A percentile compares a stretch with the other conserved stretches of the same genome.
Evolutionary conservation across 2,113 vertebrate species (phyloP).

Genomic region (Alaudala cheleensis): DNA sequence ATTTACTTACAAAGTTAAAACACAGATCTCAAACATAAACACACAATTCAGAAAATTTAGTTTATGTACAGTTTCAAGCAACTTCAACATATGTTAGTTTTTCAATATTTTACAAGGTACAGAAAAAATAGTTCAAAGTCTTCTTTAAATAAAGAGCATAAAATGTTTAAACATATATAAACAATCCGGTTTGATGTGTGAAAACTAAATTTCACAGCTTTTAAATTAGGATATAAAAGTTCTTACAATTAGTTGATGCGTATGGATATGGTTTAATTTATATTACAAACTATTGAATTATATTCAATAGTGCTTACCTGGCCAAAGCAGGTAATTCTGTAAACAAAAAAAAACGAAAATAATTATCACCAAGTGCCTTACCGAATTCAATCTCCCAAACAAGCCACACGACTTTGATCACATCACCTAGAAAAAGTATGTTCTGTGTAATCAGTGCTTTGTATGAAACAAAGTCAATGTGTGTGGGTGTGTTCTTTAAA

Average conservation of each 20-base stretch:
- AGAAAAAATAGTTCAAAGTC: constrained; percentile 93
- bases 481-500: constrained; percentile 61
- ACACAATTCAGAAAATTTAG: constrained; percentile 93
- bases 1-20: constrained; percentile 99
- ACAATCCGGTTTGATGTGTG: constrained; percentile 87
- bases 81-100: constrained; percentile 92
- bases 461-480: constrained; percentile 73
- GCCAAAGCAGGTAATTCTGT: constrained; percentile 84
- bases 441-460: constrained; percentile 74
- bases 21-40: constrained; percentile 93
- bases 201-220: constrained; percentile 85
- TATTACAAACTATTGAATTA: constrained; percentile 90
- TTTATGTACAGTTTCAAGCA: constrained; percentile 95
- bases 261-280: constrained; percentile 83
- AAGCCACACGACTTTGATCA: constrained; percentile 74
- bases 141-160: constrained; percentile 97
- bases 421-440: constrained; percentile 69
- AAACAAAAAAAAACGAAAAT: constrained; percentile 86
- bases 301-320: constrained; percentile 84
- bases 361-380: constrained; percentile 76
- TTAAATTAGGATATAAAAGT: constrained; percentile 89
- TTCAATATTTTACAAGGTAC: constrained; percentile 94
- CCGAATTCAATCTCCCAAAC: constrained; percentile 63
- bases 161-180: constrained; percentile 88
- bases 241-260: constrained; percentile 82